phyloP scores from a whole-genome alignment of 2,113 vertebrate species.

The Meleagris gallopavo region DNA sequence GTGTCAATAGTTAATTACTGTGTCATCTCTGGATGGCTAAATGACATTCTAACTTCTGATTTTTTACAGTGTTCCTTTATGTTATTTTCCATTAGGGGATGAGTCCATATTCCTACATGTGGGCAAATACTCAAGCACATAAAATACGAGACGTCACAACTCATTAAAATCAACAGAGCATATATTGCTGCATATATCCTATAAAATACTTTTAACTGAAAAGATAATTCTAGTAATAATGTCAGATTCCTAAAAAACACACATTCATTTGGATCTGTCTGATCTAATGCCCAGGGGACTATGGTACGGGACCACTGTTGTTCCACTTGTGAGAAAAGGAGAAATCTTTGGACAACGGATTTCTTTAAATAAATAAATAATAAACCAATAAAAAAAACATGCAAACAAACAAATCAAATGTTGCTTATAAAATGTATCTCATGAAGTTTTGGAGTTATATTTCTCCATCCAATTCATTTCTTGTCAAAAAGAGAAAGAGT shows the following conservation, averaged over 20 bases:
- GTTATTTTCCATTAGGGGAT: slow-evolving; percentile 85
- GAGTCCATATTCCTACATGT: slow-evolving; percentile 85
- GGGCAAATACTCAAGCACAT: slow-evolving; percentile 87
- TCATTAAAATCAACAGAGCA: slow-evolving; percentile 89
- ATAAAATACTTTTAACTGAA: slow-evolving; percentile 85
- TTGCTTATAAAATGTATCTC: neutral
- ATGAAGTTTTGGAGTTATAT: neutral
- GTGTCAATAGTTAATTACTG: slow-evolving; percentile 99
- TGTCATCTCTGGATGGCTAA: slow-evolving; percentile 98
- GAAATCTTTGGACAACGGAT: neutral
- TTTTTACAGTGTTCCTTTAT: slow-evolving; percentile 84
- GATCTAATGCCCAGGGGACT: slow-evolving; percentile 65
- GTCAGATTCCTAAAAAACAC: slow-evolving; percentile 83
- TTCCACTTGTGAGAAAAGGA: slow-evolving; percentile 75
- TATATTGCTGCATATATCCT: slow-evolving; percentile 83
- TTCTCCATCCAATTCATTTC: slow-evolving; percentile 10
- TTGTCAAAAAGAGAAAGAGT: neutral
- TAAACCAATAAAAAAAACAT: neutral
- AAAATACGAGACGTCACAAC: slow-evolving; percentile 86
- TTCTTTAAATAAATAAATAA: neutral
- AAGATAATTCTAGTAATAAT: slow-evolving; percentile 87
- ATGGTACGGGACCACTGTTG: slow-evolving; percentile 63
- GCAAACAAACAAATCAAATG: neutral
- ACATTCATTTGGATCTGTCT: slow-evolving; percentile 82
- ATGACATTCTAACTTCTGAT: slow-evolving; percentile 97